A percentile compares a stretch with the other conserved stretches of the same genome.
Evolutionary conservation across 2,113 vertebrate species (phyloP).

Genomic region (Malurus alboscapulatus): DNA sequence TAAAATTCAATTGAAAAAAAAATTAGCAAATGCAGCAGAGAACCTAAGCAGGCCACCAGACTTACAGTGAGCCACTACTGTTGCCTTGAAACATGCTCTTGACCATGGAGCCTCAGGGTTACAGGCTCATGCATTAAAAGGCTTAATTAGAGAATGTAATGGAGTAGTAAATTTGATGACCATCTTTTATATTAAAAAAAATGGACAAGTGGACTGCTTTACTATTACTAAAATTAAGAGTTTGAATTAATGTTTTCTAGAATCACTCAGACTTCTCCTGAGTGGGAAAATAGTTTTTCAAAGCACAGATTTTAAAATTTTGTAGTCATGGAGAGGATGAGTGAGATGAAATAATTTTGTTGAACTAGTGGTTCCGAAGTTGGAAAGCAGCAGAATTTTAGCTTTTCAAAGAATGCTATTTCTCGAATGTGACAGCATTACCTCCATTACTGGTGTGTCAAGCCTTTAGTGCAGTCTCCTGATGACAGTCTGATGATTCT

Average conservation of each 20-base stretch:
- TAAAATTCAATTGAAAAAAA: neutral
- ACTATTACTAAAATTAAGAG: neutral
- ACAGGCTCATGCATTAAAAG: neutral
- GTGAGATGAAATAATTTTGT: neutral
- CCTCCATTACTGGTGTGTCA: neutral
- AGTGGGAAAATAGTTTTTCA: neutral
- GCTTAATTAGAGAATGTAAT: neutral
- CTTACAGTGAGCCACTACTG: neutral
- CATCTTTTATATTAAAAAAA: neutral
- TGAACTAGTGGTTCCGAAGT: neutral
- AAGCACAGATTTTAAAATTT: neutral
- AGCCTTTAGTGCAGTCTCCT: neutral
- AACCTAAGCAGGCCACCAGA: neutral
- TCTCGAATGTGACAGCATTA: neutral
- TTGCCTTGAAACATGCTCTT: neutral
- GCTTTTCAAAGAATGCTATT: neutral
- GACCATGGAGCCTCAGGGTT: neutral
- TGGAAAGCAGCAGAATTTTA: neutral
- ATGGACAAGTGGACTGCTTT: neutral
- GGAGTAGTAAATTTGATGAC: neutral
- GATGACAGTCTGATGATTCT: neutral
- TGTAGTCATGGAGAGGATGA: neutral
- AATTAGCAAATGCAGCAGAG: neutral
- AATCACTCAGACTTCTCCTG: neutral
- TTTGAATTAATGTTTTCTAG: neutral